Conservation (phyloP, 2,797 vertebrate genomes). For the Merluccius polli region DNA sequence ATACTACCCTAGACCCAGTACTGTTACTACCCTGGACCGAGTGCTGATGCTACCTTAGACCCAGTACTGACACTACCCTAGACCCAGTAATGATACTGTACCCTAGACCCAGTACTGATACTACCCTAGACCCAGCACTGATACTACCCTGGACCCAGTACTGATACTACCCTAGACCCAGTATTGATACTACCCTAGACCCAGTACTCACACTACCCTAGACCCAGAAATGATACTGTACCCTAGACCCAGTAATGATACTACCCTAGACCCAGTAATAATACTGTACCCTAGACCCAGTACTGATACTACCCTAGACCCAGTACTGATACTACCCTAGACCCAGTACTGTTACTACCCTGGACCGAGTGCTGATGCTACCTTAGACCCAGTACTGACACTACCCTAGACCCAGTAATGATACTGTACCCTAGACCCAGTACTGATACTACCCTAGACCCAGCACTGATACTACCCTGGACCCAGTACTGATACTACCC, state of each 20-base stretch:
- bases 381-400: background rate
- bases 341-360: background rate
- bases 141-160: background rate
- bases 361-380: background rate
- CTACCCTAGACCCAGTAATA: background rate
- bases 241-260: background rate
- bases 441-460: background rate
- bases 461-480: background rate
- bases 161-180: background rate
- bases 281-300: no score
- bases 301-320: no score
- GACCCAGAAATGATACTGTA: no score
- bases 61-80: no score
- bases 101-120: background rate
- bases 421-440: background rate
- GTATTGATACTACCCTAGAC: no score
- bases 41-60: background rate
- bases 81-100: background rate
- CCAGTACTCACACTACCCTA: no score
- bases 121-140: background rate
- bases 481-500: background rate
- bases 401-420: background rate
- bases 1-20: background rate
- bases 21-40: background rate
- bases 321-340: background rate